Base-by-base conservation (phyloP, 2,888 invertebrate species). In the Pardosa pseudoannulata region DNA sequence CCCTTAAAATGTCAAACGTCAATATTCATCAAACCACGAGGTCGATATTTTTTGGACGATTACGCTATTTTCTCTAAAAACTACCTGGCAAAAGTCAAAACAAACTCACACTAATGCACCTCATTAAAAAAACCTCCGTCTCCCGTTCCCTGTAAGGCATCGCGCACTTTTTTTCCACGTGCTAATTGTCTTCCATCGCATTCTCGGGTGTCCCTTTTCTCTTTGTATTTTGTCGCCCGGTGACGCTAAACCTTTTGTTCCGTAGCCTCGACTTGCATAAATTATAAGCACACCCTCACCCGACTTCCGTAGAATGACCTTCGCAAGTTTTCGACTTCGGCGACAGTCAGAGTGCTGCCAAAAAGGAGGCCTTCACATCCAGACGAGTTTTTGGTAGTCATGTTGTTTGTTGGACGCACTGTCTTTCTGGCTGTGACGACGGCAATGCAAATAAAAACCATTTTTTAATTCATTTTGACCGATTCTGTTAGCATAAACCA, bases 321-420 rank as follows among this genome's bases (percentile, higher is more conserved):
- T 46, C 46, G 16, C 9, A 46, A 46, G 46, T 46, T 6, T 46
- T n/a, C n/a, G 46, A 16, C 16, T 46, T 16, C 46, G 16, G 9
- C 13, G 46, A 46, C 46, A 46, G n/a, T n/a, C n/a, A n/a, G 16
- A 46, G 2, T n/a, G n/a, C n/a, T n/a, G n/a, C 16, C 9, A n/a
- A n/a, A n/a, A 46, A 46, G 46, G 2, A 36, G 9, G 5, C 2
- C 46, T 46, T 46, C 46, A 16, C 9, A 9, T 46, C 46, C 46
- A 46, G 46, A 46, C 46, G 46, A 46, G n/a, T 46, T 46, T 46
- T 46, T n/a, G n/a, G n/a, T n/a, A n/a, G n/a, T n/a, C n/a, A n/a
- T n/a, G n/a, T n/a, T n/a, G n/a, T 9, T 46, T 46, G 9, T 46
- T 46, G 16, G n/a, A n/a, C 46, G 5, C 9, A 2, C 46, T 46